Evolutionary conservation across 2,797 vertebrate genomes (phyloP).

Genomic region (Buphagus erythrorhynchus): DNA sequence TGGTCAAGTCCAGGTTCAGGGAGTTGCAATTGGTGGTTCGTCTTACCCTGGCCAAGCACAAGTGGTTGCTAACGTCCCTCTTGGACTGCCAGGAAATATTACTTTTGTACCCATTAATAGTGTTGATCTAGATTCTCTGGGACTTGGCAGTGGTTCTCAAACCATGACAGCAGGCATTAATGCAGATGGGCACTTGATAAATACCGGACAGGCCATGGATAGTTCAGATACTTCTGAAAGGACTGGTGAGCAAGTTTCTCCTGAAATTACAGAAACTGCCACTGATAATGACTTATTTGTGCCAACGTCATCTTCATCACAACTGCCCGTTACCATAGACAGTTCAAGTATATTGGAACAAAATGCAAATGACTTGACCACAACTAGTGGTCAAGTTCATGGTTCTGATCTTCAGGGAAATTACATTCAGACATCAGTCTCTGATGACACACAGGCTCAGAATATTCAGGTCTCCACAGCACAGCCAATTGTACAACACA

Average conservation of each 20-base stretch:
- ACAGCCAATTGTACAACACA: conserved; percentile 88
- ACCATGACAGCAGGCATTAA: conserved; percentile 97
- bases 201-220: conserved; percentile 87
- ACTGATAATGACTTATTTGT: conserved; percentile 93
- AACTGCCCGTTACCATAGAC: conserved; percentile 88
- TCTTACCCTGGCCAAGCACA: conserved; percentile 95
- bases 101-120: conserved; percentile 99
- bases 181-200: conserved; percentile 96
- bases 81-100: conserved; percentile 97
- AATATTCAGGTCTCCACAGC: conserved; percentile 90
- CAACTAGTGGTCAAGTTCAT: conserved; percentile 87
- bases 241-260: conserved; percentile 88
- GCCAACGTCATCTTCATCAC: conserved; percentile 92
- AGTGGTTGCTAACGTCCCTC: conserved; percentile 96
- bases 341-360: conserved; percentile 91
- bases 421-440: conserved; percentile 86
- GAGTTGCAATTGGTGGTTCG: conserved; percentile 92
- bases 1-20: conserved; percentile 95
- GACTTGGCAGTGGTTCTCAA: conserved; percentile 93
- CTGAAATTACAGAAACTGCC: conserved; percentile 90
- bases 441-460: conserved; percentile 89
- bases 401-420: conserved; percentile 90
- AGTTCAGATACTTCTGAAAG: conserved; percentile 89
- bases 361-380: conserved; percentile 83
- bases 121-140: conserved; percentile 96